These are phyloP conservation scores for Cosmia pyralina DNA, from an alignment of 2,888 invertebrate species.

Conservation along the genomic window DNA sequence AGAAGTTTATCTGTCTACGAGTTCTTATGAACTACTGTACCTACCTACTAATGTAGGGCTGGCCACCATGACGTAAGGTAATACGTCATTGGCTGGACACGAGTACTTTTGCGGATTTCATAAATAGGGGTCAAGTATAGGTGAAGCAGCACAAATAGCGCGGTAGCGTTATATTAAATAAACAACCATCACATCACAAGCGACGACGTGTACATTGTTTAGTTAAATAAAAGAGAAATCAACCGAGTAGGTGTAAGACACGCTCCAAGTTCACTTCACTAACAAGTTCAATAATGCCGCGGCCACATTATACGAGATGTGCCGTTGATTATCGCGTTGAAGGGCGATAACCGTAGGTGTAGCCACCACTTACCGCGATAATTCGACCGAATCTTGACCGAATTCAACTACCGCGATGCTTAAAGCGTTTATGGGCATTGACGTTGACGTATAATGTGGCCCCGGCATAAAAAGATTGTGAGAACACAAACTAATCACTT, in stretches of 20 bases:
- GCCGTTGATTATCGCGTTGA: too few relatives aligned
- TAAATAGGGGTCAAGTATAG: slow-evolving; percentile 22
- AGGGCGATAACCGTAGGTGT: too few relatives aligned
- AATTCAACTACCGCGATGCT: too few relatives aligned
- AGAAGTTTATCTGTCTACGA: neutral
- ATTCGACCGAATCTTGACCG: too few relatives aligned
- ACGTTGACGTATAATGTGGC: too few relatives aligned
- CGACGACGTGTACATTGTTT: too few relatives aligned
- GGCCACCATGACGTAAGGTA: too few relatives aligned
- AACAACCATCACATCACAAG: slow-evolving; percentile 3
- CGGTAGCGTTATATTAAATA: slow-evolving; percentile 12
- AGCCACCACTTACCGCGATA: too few relatives aligned
- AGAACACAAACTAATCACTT: slow-evolving; percentile 30
- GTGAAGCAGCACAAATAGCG: slow-evolving; percentile 29
- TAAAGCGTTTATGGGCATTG: too few relatives aligned
- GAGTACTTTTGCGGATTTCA: slow-evolving; percentile 1
- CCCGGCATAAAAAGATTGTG: too few relatives aligned
- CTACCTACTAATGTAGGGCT: neutral
- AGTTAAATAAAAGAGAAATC: slow-evolving; percentile 11
- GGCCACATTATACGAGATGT: too few relatives aligned
- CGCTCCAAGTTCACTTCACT: neutral
- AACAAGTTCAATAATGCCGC: too few relatives aligned
- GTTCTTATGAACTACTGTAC: neutral
- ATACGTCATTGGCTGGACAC: neutral
- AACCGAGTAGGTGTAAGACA: neutral